Evolutionary conservation across 2,113 vertebrate species (phyloP), one percentile per base, ranked within the genome.

Genomic region (Spheniscus mendiculus): DNA sequence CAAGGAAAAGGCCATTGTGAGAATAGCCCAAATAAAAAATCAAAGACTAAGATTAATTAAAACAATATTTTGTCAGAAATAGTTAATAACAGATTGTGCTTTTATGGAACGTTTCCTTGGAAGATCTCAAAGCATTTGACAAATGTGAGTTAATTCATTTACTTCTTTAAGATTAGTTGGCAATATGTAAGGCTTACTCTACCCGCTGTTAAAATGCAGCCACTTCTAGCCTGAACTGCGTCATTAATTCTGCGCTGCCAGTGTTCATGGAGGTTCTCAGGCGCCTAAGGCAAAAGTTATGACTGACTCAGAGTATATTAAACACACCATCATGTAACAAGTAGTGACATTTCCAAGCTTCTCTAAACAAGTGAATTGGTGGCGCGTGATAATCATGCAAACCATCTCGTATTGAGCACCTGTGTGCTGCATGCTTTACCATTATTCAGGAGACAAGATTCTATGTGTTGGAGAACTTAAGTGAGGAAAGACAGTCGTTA

Each of bases 201-300:
- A 13, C 21, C 30, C 4, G 1, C 44, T 69, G 4, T 69, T 89
- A 36, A 69, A 95, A 52, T 52, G 30, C 66, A 83, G 38, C 78
- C 14, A 0, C 78, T 90, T 90, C 52, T 25, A 59, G 91, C 9
- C 89, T 23, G 56, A 93, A 3, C 66, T 0, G 12, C 66, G 16
- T 47, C 62, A 10, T 93, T 93, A 52, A 93, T 93, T 91, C 36
- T 25, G 44, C 0, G 0, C 56, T 85, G 84, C 69, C 3, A 2
- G 58, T 5, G 40, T 58, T 65, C 15, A 0, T 42, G 74, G 79
- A 83, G 52, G 70, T 59, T 80, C 71, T 77, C 6, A 4, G 88
- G 90, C 23, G 74, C 95, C 94, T 90, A 4, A 52, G 85, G 90
- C 82, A 69, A 56, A 49, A 96, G 47, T 92, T 92, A 85, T n/a